These are phyloP conservation scores for Leucophenga varia DNA, from an alignment of 1,140 invertebrate species.

Conservation along the genomic window DNA sequence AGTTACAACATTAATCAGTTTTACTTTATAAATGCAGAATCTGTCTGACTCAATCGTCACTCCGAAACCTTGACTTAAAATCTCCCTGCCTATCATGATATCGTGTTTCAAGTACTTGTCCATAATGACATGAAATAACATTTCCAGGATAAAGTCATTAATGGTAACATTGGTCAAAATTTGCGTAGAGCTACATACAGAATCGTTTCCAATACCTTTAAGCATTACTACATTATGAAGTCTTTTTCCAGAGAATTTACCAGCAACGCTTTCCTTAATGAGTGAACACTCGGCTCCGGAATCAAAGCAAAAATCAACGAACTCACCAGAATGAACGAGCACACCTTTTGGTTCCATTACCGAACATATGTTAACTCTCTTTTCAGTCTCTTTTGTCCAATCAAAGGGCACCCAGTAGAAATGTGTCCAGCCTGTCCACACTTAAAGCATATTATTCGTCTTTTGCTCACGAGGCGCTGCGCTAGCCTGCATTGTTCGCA, in stretches of 20 bases:
- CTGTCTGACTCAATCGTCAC: constrained; percentile 1
- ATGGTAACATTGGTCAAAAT: too few species aligned
- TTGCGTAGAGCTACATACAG: neutral
- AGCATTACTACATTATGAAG: neutral
- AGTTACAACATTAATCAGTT: neutral
- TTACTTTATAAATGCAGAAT: constrained; percentile 5
- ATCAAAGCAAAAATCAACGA: neutral
- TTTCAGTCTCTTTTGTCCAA: neutral
- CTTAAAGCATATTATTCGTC: too few species aligned
- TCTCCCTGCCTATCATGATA: constrained; percentile 1
- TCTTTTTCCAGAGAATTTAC: neutral
- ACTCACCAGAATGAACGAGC: neutral
- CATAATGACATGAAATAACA: constrained; percentile 2
- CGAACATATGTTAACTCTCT: neutral
- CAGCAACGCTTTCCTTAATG: neutral
- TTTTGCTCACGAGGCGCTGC: too few species aligned
- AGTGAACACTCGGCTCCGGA: too few species aligned
- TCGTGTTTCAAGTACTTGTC: constrained; percentile 2
- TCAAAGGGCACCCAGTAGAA: neutral
- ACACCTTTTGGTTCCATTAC: neutral
- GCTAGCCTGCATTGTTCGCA: too few species aligned
- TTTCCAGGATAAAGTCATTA: too few species aligned
- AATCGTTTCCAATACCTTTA: too few species aligned
- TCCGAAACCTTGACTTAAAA: constrained; percentile 3
- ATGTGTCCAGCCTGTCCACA: too few species aligned